Base-by-base conservation (phyloP, 2,888 invertebrate species). In the Poecilobothrus nobilitatus region DNA sequence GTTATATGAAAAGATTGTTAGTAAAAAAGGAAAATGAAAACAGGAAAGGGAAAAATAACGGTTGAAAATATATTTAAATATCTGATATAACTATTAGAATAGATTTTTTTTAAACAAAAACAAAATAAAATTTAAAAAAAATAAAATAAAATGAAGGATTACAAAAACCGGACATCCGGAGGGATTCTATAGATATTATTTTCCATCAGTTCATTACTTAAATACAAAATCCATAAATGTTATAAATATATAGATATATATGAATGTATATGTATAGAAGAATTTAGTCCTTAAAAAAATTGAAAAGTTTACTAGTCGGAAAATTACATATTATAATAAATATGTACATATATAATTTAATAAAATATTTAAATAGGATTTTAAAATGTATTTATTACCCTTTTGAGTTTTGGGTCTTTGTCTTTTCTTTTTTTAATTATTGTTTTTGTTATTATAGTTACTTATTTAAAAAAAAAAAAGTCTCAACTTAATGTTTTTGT, bases 101-200 rank as follows among this genome's bases (percentile, higher is more conserved):
- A 15, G 53, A 53, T 53, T 44, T 44, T 12, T 10, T 44, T 53
- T 18, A 53, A 53, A n/a, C n/a, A n/a, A 12, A 15, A 53, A 53
- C 6, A 18, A 53, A 44, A 44, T 3, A 9, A 44, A 44, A 44
- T 15, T 10, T 10, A 44, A n/a, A 41, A 15, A 41, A 41, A 41
- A 41, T 6, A 41, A 41, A 41, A 53, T n/a, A 53, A 18, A 53
- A 18, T 12, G 15, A 53, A 53, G 12, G 8, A 37, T 37, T 53
- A 53, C 53, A 53, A 18, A 53, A 53, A 53, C 53, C 53, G 53
- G 53, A 53, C 53, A 53, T 53, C 53, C 53, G 53, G 53, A 53
- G 53, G 53, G 53, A 53, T 53, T 18, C 53, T 27, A 27, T 27
- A 27, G 2, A 27, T 27, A 4, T 18, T 53, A 53, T 53, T 53